These are phyloP conservation scores for Antheraea assamensis DNA, from an alignment of 2,888 invertebrate genomes.

Conservation along the genomic window DNA sequence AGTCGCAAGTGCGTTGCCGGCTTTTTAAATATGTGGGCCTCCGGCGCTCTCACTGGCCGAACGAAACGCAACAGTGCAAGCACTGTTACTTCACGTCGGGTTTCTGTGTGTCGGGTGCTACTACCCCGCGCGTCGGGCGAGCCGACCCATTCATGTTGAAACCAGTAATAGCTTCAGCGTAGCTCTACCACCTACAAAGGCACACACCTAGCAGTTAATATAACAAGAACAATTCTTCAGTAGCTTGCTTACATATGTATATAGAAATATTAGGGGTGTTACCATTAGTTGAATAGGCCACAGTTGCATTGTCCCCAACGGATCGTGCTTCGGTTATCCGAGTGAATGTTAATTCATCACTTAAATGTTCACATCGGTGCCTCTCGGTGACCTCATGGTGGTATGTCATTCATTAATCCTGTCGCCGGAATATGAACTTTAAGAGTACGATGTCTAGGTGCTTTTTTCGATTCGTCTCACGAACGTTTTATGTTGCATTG, in stretches of 20 bases:
- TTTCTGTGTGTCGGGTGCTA: no score
- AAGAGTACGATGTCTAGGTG: background rate
- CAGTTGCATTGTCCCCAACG: background rate
- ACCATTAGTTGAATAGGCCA: background rate
- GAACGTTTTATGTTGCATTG: background rate
- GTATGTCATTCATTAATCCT: background rate
- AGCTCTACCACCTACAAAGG: no score
- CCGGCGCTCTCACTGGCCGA: no score
- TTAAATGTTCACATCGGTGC: slow-evolving; percentile 9
- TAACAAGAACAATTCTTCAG: no score
- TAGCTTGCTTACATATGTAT: background rate
- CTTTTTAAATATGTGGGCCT: no score
- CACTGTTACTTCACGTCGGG: no score
- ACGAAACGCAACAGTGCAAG: no score
- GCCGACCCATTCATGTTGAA: no score
- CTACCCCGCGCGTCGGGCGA: no score
- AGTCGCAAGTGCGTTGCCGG: no score
- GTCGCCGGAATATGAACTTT: background rate
- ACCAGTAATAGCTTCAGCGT: no score
- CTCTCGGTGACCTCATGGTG: slow-evolving; percentile 12
- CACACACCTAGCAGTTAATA: no score
- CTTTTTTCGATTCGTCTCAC: background rate
- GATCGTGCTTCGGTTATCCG: background rate
- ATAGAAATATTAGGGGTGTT: background rate
- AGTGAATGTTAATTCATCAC: slow-evolving; percentile 1